Base-by-base conservation (phyloP, 2,888 invertebrate genomes). In the Spilarctia lutea region DNA sequence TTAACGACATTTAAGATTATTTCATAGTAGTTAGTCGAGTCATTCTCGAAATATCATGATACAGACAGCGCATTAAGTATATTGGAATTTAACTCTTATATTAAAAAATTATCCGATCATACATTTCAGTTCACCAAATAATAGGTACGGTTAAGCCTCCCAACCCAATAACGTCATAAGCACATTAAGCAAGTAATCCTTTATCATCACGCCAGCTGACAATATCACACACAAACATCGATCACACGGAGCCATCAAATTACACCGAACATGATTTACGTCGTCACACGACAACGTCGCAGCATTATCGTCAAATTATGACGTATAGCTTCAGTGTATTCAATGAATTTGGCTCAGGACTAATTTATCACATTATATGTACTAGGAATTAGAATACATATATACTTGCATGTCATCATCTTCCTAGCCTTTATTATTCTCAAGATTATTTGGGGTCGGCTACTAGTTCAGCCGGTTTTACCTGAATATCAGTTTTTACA, bases 301-400 rank as follows among this genome's bases (percentile, higher is more conserved):
- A 81, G 85, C 88, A 90, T 91, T 89, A 89, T 83, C 87, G 87
- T 90, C 90, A 90, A 89, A 93, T 92, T 88, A 92, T 93, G 93
- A 93, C 90, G 89, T 90, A 93, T 92, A 83, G 87, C 75, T 39
- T 77, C 70, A 70, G 72, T 71, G 71, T 74, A 79, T 84, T 75
- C 75, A 81, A 79, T 83, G 81, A 81, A 80, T 75, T 79, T 83
- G 83, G 79, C 81, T 75, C 80, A 79, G 86, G 89, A 89, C 89
- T 24, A 33, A 80, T 89, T 89, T 89, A 89, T 75, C 35, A 67
- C 52, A 68, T 45, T 56, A 56, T 30, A 52, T 6, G 10, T 10
- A 33, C 33, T 11, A 30, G 1, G 30, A 30, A 68, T 68, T 68
- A 30, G 20, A 42, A 27, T 24, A 24, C n/a, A 35, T 4, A 4